These are phyloP conservation scores for Lophotriccus pileatus DNA, from an alignment of 2,797 vertebrate genomes.

Conservation along the genomic window DNA sequence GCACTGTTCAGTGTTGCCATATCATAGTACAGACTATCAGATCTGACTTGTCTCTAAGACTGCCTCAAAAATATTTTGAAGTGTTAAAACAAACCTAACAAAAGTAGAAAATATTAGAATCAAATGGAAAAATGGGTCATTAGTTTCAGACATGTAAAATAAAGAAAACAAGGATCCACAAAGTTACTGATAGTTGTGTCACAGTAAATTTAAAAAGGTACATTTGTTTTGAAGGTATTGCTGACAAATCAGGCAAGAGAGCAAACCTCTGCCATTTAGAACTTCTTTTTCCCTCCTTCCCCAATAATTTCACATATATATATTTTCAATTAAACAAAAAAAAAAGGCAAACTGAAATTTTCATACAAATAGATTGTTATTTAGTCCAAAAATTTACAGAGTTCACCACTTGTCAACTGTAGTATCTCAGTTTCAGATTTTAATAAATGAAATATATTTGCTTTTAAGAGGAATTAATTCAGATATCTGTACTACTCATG, in stretches of 20 bases:
- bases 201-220: neutral
- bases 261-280: neutral
- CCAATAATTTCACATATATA: neutral
- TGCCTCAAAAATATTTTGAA: neutral
- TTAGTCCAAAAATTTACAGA: fast-evolving
- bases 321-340: neutral
- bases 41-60: neutral
- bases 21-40: neutral
- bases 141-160: neutral
- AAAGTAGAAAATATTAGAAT: neutral
- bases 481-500: neutral
- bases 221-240: neutral
- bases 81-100: neutral
- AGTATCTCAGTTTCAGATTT: neutral
- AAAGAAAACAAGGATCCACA: neutral
- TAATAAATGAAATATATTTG: neutral
- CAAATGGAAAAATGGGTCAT: neutral
- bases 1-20: neutral
- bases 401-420: neutral
- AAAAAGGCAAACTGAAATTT: neutral
- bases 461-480: neutral
- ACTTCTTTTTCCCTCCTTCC: neutral
- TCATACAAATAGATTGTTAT: neutral
- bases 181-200: neutral
- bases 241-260: neutral